Evolutionary conservation across 2,888 invertebrate species (phyloP), one percentile per base, ranked within the genome.

Genomic region (Drosophila pegasa): DNA sequence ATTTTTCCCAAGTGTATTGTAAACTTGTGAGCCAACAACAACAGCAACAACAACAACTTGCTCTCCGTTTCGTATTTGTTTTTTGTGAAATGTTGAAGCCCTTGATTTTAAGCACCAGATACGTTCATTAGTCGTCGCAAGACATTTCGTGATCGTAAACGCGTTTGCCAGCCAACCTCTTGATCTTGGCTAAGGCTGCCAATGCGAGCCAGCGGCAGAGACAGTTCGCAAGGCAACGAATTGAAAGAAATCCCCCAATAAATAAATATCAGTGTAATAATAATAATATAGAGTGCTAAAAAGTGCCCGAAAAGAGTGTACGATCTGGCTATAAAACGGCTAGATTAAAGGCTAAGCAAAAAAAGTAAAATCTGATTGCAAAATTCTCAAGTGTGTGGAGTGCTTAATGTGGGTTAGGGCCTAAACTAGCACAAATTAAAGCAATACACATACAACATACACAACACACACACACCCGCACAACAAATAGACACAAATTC

Each of bases 81-180:
- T 71, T 88, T 90, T 89, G 89, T 89, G 89, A 90, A 90, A 89
- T 88, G 89, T 81, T 80, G 87, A 72, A 89, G 90, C 91, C 89
- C 91, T 91, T 90, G 90, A 90, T 91, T 89, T 90, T 88, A 82
- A 89, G 86, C 89, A 87, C 73, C 78, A 81, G 88, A 83, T 87
- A 89, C 88, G 84, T 86, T 87, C 78, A 87, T 90, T 89, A 90
- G 91, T 89, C 84, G 87, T 83, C 81, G 87, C 81, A 89, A 88
- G 87, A 85, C 86, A 81, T 85, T 89, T 84, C 88, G 87, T 81
- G 89, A 83, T 87, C 82, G 82, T 82, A 84, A 89, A 89, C 89
- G 90, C 87, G 83, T 87, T 80, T 52, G n/a, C 20, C 70, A 60
- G 66, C 71, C 81, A 68, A 68, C 60, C 51, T 67, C 67, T 75